These are phyloP conservation scores for Drosophila niveifrons DNA, from an alignment of 2,888 invertebrate species.

Conservation along the genomic window DNA sequence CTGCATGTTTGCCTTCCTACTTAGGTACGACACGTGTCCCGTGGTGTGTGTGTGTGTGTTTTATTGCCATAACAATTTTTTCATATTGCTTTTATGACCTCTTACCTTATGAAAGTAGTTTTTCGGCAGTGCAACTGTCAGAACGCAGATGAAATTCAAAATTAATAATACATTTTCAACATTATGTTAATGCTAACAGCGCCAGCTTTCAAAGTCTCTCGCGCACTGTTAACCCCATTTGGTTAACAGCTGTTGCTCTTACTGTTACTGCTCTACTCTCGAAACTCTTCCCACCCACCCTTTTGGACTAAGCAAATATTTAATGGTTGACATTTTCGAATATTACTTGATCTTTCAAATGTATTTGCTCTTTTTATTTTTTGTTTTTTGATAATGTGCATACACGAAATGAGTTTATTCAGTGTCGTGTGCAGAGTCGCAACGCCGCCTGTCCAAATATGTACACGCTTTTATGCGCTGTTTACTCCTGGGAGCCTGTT, in stretches of 20 bases:
- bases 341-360: constrained; percentile 59
- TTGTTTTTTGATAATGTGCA: constrained; percentile 41
- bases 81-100: constrained; percentile 2
- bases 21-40: constrained; percentile 63
- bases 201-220: background rate
- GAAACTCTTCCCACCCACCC: constrained; percentile 20
- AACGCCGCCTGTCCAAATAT: constrained; percentile 67
- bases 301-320: constrained; percentile 64
- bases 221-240: constrained; percentile 1
- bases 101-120: constrained; percentile 5
- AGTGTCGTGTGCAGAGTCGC: constrained; percentile 58
- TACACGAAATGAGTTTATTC: constrained; percentile 67
- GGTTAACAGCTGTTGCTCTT: constrained; percentile 8
- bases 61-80: constrained; percentile 49
- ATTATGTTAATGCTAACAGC: background rate
- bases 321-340: constrained; percentile 67
- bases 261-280: background rate
- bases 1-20: constrained; percentile 28
- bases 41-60: constrained; percentile 44
- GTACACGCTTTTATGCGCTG: constrained; percentile 44
- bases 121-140: background rate
- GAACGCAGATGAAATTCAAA: background rate
- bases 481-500: constrained; percentile 44
- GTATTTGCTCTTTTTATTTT: constrained; percentile 35
- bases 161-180: background rate